Conservation (phyloP, 2,113 vertebrate genomes). For the Budorcas taxicolor region DNA sequence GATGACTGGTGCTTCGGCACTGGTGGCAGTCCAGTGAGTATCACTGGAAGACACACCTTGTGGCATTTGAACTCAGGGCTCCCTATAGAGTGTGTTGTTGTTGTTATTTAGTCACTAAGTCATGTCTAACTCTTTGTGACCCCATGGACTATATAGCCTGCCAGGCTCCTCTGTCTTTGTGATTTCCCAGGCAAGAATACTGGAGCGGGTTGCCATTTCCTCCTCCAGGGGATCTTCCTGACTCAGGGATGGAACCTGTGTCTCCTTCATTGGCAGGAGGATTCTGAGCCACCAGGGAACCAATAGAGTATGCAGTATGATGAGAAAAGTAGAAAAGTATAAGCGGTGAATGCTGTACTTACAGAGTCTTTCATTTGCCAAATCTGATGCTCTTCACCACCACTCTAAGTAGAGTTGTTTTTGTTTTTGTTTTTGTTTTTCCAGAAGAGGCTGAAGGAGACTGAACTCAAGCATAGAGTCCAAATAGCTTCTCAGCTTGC, state of each 20-base stretch:
- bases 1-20: background rate
- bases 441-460: background rate
- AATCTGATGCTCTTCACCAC: background rate
- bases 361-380: background rate
- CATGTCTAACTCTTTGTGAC: background rate
- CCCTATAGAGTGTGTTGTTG: background rate
- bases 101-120: background rate
- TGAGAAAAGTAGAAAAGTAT: background rate
- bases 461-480: background rate
- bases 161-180: background rate
- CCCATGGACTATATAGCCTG: background rate
- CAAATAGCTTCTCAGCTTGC: background rate
- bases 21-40: accelerated
- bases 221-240: background rate
- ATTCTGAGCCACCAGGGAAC: background rate
- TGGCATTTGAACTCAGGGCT: background rate
- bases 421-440: too few relatives aligned
- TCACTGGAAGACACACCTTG: accelerated
- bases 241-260: background rate
- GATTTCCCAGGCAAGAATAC: background rate
- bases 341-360: background rate
- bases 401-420: background rate
- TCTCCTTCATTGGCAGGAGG: background rate
- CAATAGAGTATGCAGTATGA: accelerated
- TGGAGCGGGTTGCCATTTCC: background rate